Percentiles rank a stretch among this genome's conserved stretches.
Conservation (phyloP, 2,797 vertebrate species). For the Tauraco hartlaubi region DNA sequence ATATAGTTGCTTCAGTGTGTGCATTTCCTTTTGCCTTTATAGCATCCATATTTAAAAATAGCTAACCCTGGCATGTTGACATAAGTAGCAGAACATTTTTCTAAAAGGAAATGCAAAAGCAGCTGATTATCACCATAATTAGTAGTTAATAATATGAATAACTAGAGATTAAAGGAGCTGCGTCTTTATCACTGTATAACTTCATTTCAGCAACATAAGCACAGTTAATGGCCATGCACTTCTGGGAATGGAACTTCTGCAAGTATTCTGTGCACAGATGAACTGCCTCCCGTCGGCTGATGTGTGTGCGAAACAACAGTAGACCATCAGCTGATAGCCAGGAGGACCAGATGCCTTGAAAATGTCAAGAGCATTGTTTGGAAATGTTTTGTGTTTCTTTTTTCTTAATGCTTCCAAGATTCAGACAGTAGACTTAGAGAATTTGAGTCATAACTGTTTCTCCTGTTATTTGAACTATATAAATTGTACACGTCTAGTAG, state of each 20-base stretch:
- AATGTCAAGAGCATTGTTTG: neutral
- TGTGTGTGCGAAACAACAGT: neutral
- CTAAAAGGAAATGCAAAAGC: neutral
- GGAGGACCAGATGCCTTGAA: neutral
- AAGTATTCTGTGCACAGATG: neutral
- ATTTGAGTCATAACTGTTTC: neutral
- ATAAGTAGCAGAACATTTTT: neutral
- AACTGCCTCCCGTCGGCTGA: neutral
- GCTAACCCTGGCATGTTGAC: neutral
- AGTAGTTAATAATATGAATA: neutral
- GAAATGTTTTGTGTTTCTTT: neutral
- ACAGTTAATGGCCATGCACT: neutral
- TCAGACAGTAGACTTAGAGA: neutral
- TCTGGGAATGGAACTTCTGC: neutral
- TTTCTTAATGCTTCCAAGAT: neutral
- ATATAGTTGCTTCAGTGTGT: neutral
- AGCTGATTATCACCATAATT: neutral
- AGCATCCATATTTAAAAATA: slow-evolving; percentile 45
- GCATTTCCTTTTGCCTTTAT: neutral
- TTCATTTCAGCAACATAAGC: neutral
- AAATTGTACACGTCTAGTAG: neutral
- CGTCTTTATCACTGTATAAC: neutral
- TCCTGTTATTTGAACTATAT: neutral
- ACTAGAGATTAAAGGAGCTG: neutral
- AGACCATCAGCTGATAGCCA: neutral